Conservation (phyloP, 1,140 invertebrate species). For the Tachypleus tridentatus region DNA sequence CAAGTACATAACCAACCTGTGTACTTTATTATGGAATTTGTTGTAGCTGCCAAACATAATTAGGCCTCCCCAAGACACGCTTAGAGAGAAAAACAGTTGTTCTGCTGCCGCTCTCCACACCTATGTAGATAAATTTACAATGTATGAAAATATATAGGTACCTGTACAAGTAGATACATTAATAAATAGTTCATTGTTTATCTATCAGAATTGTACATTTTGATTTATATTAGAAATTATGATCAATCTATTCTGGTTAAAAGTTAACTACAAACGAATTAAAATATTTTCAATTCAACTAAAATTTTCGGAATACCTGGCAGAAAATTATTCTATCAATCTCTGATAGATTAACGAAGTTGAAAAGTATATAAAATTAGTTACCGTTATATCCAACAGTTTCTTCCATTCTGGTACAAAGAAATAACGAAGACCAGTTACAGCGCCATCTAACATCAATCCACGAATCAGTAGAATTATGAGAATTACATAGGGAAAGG, state of each 20-base stretch:
- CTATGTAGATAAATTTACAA: conserved; percentile 14
- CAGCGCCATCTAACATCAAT: conserved; percentile 39
- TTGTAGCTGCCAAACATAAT: conserved; percentile 40
- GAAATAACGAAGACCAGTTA: conserved; percentile 39
- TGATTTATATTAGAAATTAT: no score
- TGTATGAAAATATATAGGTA: no score
- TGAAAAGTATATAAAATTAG: not conserved
- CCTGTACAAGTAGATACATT: no score
- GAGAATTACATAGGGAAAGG: conserved; percentile 47
- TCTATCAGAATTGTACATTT: no score
- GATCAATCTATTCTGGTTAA: no score
- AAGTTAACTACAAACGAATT: no score
- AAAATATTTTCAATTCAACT: no score
- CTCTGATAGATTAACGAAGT: no score
- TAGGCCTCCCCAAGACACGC: conserved; percentile 36
- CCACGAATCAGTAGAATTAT: conserved; percentile 43
- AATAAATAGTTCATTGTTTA: no score
- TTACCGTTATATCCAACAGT: conserved; percentile 34
- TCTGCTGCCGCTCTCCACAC: conserved; percentile 37
- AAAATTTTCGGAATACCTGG: no score
- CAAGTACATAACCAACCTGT: conserved; percentile 25
- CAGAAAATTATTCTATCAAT: no score
- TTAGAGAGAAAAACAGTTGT: conserved; percentile 39
- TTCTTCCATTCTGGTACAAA: conserved; percentile 31
- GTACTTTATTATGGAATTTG: conserved; percentile 34